Conservation (phyloP, 30 jellyfish, hydroid and myxozoan species). For the Nemopilema nomurai region DNA sequence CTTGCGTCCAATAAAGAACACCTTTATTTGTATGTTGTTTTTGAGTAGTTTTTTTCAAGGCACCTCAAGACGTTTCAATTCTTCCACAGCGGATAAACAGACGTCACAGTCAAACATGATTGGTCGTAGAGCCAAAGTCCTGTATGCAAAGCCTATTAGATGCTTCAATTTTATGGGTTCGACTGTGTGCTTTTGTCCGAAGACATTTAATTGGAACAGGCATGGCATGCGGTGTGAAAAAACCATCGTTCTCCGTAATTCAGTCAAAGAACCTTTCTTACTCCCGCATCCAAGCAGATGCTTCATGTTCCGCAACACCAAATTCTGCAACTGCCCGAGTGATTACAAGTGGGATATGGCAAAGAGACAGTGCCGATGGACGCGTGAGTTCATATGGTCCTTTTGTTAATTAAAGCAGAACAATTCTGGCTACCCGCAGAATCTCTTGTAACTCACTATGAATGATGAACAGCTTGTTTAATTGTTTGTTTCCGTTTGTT, state of each 20-base stretch:
- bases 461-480: too few relatives aligned
- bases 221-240: slow-evolving; percentile 46
- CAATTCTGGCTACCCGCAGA: too few relatives aligned
- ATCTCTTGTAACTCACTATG: too few relatives aligned
- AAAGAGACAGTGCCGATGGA: slow-evolving; percentile 30
- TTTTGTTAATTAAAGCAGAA: background rate
- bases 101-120: slow-evolving; percentile 22
- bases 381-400: slow-evolving; percentile 26
- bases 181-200: slow-evolving; percentile 60
- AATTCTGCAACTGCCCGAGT: slow-evolving; percentile 69
- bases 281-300: slow-evolving; percentile 45
- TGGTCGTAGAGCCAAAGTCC: slow-evolving; percentile 44
- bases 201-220: slow-evolving; percentile 58
- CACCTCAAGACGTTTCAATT: background rate
- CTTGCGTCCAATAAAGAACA: background rate
- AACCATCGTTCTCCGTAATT: slow-evolving; percentile 35
- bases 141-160: slow-evolving; percentile 33
- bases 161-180: slow-evolving; percentile 66
- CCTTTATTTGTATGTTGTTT: too few relatives aligned
- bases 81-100: slow-evolving; percentile 19
- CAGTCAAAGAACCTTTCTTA: slow-evolving; percentile 19
- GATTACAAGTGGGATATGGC: slow-evolving; percentile 73
- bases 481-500: too few relatives aligned
- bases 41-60: too few relatives aligned
- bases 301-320: slow-evolving; percentile 59